These are phyloP conservation scores for Diglossa brunneiventris DNA, from an alignment of 2,113 vertebrate species.

Conservation along the genomic window DNA sequence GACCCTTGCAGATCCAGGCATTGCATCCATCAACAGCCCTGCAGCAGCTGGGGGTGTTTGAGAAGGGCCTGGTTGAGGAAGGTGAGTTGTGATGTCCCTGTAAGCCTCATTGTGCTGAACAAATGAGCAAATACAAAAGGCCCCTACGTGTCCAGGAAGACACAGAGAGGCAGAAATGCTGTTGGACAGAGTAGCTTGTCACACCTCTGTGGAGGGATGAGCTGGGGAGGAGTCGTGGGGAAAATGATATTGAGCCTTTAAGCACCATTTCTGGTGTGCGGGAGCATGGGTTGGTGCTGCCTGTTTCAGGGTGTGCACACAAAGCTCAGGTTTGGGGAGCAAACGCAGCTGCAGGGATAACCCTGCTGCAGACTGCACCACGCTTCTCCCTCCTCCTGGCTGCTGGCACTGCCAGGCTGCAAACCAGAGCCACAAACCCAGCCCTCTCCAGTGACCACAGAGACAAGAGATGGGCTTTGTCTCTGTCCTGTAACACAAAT, in stretches of 20 bases:
- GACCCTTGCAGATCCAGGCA: neutral
- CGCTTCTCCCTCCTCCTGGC: fast-evolving
- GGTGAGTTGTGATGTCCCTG: neutral
- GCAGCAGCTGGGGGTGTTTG: neutral
- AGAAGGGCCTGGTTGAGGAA: neutral
- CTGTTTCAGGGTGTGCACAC: neutral
- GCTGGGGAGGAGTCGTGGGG: fast-evolving
- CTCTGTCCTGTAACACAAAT: neutral
- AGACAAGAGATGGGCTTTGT: neutral
- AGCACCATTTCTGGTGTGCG: neutral
- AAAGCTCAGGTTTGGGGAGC: neutral
- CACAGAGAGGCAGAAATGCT: neutral
- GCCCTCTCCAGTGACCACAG: neutral
- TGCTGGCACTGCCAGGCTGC: neutral
- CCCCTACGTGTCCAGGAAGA: neutral
- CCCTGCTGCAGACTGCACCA: fast-evolving
- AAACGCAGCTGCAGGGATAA: neutral
- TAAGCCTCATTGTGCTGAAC: neutral
- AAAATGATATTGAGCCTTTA: neutral
- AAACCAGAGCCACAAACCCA: neutral
- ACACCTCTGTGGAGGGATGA: neutral
- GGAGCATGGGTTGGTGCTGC: fast-evolving
- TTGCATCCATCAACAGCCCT: neutral
- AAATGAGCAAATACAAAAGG: neutral
- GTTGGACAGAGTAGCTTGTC: no score